Conservation (phyloP, 2,888 invertebrate species). For the Drosophila anomalata region DNA sequence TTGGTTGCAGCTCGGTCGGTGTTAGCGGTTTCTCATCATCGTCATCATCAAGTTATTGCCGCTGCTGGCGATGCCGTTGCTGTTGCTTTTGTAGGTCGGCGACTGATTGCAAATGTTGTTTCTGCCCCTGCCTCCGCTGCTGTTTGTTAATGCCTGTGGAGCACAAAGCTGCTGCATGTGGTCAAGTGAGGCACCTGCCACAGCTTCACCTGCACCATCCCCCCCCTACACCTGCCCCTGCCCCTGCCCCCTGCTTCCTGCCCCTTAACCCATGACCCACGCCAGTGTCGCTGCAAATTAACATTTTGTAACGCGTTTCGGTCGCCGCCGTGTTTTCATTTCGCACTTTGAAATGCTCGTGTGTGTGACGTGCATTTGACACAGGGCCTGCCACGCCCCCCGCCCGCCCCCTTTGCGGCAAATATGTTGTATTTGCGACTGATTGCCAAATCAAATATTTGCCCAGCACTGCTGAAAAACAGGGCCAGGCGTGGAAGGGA, state of each 20-base stretch:
- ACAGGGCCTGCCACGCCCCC: conserved; percentile 30
- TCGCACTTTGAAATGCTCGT: conserved; percentile 52
- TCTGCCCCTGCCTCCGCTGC: conserved; percentile 12
- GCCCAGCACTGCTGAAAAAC: conserved; percentile 28
- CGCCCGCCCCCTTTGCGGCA: conserved; percentile 46
- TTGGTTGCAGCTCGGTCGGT: conserved; percentile 71
- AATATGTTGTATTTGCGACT: conserved; percentile 71
- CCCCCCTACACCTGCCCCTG: background rate
- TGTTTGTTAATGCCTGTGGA: conserved; percentile 48
- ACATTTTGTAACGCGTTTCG: conserved; percentile 73
- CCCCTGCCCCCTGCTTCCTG: too few species aligned
- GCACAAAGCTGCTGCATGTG: conserved; percentile 51
- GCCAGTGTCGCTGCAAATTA: conserved; percentile 66
- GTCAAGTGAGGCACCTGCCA: conserved; percentile 45
- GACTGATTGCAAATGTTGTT: conserved; percentile 72
- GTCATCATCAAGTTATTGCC: conserved; percentile 45
- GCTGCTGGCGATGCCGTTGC: conserved; percentile 12
- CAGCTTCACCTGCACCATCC: conserved; percentile 14
- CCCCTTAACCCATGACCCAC: background rate
- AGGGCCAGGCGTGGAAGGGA: background rate
- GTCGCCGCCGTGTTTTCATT: conserved; percentile 64
- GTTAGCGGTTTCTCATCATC: conserved; percentile 65
- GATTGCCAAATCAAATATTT: conserved; percentile 76
- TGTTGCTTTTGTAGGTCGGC: conserved; percentile 39
- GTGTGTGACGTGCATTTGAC: conserved; percentile 61